These are phyloP conservation scores for Brienomyrus brachyistius DNA, from an alignment of 2,113 vertebrate genomes.

Conservation along the genomic window DNA sequence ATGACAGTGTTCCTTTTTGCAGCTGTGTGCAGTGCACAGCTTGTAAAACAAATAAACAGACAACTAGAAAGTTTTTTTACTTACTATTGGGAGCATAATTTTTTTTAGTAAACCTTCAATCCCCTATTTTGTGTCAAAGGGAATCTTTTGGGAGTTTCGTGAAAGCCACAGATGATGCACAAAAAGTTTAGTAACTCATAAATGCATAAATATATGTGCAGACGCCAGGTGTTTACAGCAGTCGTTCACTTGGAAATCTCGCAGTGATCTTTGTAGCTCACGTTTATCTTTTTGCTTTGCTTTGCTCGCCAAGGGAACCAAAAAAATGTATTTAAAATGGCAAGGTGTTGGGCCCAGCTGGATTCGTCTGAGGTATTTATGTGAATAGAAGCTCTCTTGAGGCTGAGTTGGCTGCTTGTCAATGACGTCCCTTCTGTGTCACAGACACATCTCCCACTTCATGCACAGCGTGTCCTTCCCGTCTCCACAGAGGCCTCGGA, in stretches of 20 bases:
- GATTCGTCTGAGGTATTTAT: background rate
- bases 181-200: background rate
- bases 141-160: background rate
- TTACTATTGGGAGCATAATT: background rate
- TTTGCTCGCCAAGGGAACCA: background rate
- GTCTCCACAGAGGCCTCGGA: slow-evolving; percentile 93
- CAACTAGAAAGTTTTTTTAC: background rate
- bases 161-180: background rate
- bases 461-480: slow-evolving; percentile 97
- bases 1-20: background rate
- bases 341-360: background rate
- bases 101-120: background rate
- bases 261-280: background rate
- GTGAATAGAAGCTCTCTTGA: background rate
- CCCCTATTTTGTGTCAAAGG: too few relatives aligned
- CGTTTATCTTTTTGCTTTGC: background rate
- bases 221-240: background rate
- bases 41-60: background rate
- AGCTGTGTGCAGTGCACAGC: background rate
- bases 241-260: background rate
- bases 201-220: background rate
- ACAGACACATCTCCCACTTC: slow-evolving; percentile 95
- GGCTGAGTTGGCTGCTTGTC: slow-evolving; percentile 26
- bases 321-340: background rate
- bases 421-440: background rate